phyloP scores from a whole-genome alignment of 2,888 invertebrate genomes.

The Pristionchus entomophagus region DNA sequence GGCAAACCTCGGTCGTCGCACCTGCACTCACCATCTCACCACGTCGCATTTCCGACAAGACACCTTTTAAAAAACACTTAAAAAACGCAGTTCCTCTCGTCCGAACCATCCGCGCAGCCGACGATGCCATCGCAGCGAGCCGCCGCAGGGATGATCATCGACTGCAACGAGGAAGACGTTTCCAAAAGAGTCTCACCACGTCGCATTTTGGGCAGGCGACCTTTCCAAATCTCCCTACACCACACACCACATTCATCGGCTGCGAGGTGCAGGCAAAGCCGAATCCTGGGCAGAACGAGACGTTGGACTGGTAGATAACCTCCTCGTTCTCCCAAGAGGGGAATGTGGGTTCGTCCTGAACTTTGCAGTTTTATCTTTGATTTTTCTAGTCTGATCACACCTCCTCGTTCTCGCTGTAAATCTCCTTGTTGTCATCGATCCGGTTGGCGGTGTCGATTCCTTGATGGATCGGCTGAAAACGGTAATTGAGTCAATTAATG shows the following conservation, averaged over 20 bases:
- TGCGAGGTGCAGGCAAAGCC: constrained; percentile 67
- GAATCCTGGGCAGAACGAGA: constrained; percentile 65
- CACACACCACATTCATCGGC: constrained; percentile 56
- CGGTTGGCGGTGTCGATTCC: neutral
- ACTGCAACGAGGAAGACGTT: constrained; percentile 11
- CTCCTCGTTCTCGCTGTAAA: neutral
- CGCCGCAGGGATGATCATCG: constrained; percentile 56
- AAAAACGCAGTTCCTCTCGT: constrained; percentile 62
- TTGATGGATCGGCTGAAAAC: neutral
- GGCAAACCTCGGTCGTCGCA: neutral
- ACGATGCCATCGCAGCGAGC: constrained; percentile 66
- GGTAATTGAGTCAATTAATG: neutral
- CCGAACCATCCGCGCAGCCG: constrained; percentile 68
- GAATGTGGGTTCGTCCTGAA: constrained; percentile 45
- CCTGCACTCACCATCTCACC: constrained; percentile 2
- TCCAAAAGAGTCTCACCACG: neutral
- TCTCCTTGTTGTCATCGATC: neutral
- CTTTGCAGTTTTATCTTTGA: neutral
- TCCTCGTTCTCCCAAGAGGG: constrained; percentile 54
- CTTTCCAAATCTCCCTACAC: no score
- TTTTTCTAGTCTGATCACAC: neutral
- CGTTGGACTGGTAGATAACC: constrained; percentile 63
- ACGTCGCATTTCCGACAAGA: neutral
- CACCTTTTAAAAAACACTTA: neutral
- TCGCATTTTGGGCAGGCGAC: neutral